Base-by-base conservation (phyloP, 2,888 invertebrate species). In the Epirrhoe alternata region DNA sequence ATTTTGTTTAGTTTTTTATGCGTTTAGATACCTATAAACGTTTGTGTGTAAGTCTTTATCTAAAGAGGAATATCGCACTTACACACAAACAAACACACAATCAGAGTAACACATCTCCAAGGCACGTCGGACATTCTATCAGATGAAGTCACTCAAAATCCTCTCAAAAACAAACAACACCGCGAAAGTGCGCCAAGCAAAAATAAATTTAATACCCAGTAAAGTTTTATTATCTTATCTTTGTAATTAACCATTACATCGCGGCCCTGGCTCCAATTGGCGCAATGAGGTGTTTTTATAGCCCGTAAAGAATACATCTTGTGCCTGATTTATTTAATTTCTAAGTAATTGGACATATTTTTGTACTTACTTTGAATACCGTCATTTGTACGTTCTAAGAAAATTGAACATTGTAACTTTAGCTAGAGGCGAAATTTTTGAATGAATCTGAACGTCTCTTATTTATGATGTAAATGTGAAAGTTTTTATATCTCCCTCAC, bases 201-300 rank as follows among this genome's bases (percentile, higher is more conserved):
- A 81, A 78, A 78, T 79, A 80, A 81, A 81, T 79, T 79, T 80
- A 76, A 81, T 78, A 76, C 72, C 71, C 74, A 73, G 74, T 80
- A 75, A 81, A 79, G 74, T 81, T 81, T 81, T 74, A 81, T 70
- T 71, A 72, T 74, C 72, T 55, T 62, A 72, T 72, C 74, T 81
- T 76, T 74, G 79, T 69, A 77, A 81, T 79, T 81, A 78, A 79
- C 70, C 67, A 73, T 70, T 68, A 63, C 69, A 55, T 35, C 54
- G 33, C 49, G 63, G 66, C 79, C 76, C 78, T 75, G 74, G 69
- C 71, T 42, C 60, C 74, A 73, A 72, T 75, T 64, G 73, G 73
- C 61, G 72, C 70, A 68, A 70, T 60, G 68, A 72, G 72, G 69
- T 69, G 67, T 57, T 66, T 74, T 72, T 71, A 74, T 51, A 14